phyloP scores from a whole-genome alignment of 92 coral and sea anemone species.

The Palythoa grandis region DNA sequence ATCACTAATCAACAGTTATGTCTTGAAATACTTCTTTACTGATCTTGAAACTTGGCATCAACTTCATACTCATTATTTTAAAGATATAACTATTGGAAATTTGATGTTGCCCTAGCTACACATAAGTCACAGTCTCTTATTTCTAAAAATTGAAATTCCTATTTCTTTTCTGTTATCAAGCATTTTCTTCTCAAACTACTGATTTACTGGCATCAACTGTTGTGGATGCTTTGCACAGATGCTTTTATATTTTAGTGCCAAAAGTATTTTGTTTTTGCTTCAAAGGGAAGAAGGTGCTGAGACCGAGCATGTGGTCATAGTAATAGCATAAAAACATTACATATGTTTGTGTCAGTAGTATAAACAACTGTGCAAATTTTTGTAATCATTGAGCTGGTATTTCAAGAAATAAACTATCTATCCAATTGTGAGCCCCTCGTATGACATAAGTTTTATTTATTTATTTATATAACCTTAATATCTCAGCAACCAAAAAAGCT shows the following conservation, averaged over 20 bases:
- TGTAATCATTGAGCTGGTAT: not conserved
- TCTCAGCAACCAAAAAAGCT: not conserved
- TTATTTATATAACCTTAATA: not conserved
- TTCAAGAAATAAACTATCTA: not conserved
- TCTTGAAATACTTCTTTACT: too few species aligned
- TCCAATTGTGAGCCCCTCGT: too few species aligned
- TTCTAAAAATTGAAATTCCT: too few species aligned
- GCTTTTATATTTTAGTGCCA: not conserved
- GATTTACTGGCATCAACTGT: not conserved
- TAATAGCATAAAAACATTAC: not conserved
- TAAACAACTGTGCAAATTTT: not conserved
- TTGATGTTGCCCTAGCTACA: too few species aligned
- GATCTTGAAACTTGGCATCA: too few species aligned
- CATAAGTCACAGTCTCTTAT: too few species aligned
- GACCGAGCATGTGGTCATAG: not conserved
- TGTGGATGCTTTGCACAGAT: not conserved
- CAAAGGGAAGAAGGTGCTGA: not conserved
- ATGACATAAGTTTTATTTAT: too few species aligned
- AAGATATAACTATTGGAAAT: too few species aligned
- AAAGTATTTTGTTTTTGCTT: not conserved
- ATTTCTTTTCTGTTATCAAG: not conserved
- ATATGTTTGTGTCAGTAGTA: not conserved
- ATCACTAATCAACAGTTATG: not conserved
- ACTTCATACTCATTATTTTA: too few species aligned
- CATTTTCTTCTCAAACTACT: not conserved